These are phyloP conservation scores for Schizaphis graminum DNA, from an alignment of 2,888 invertebrate genomes.

Conservation along the genomic window DNA sequence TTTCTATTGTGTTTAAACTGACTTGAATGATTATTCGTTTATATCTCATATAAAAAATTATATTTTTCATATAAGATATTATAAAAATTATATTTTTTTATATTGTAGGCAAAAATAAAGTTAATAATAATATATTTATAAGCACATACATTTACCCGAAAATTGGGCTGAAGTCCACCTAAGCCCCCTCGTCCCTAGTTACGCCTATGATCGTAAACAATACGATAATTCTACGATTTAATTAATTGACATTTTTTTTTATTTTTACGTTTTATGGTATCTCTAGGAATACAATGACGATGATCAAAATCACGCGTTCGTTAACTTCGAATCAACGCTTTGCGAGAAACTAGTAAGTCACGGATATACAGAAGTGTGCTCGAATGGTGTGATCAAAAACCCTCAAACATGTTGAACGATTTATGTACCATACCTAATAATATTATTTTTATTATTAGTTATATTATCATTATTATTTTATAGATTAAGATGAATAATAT, in stretches of 20 bases:
- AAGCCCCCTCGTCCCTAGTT: no score
- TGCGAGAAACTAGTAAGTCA: constrained; percentile 19
- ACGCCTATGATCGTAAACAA: not conserved
- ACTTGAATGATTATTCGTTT: no score
- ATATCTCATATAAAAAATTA: no score
- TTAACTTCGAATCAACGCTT: constrained; percentile 27
- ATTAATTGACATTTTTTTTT: not conserved
- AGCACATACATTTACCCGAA: no score
- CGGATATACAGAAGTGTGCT: not conserved
- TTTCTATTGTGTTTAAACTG: no score
- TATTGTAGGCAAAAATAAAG: no score
- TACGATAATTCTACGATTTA: not conserved
- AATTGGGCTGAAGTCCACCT: no score
- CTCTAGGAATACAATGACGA: constrained; percentile 13
- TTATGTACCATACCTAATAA: not conserved
- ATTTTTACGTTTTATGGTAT: not conserved
- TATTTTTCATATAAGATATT: no score
- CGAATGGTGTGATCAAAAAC: not conserved
- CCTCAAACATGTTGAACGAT: constrained; percentile 2
- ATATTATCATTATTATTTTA: not conserved
- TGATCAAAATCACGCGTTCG: constrained; percentile 26
- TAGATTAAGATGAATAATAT: not conserved
- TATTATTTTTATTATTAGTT: not conserved
- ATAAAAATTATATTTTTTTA: no score
- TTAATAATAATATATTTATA: no score